Evolutionary conservation across 2,113 vertebrate species (phyloP), one percentile per base, ranked within the genome.

Genomic region (Engystomops pustulosus): DNA sequence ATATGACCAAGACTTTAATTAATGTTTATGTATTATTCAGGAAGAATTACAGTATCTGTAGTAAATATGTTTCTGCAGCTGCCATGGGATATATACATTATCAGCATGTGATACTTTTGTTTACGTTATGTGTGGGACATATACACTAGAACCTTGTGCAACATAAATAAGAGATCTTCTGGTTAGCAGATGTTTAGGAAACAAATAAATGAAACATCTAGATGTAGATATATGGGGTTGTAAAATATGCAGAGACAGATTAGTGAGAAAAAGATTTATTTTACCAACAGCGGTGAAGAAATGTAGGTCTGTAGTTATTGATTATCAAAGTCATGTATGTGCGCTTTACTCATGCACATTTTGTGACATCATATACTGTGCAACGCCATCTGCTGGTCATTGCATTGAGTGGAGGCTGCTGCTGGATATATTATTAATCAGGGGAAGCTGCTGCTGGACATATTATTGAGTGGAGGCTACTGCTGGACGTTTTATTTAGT

Each of bases 11-110:
- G 49, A 41, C n/a, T 38, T 60, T 58, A 78, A 78, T 78, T 78
- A 78, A 78, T 58, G 51, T 60, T 25, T 58, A 78, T 78, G 75
- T 78, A 58, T 78, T 58, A 78, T 78, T 78, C 20, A 78, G 53
- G 49, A 38, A 41, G 51, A 78, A 60, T 41, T 41, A 41, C 38
- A 41, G 38, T 15, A 60, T 17, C 9, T 60, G 25, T 58, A 60
- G 51, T 15, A 58, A 60, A 60, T 34, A 78, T 7, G 51, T 23
- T 41, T 11, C 75, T 38, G n/a, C 10, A 18, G 51, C 0, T 25
- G 51, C 18, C 74, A 55, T 18, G 53, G 53, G 30, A 77, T 77
- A 34, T 18, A 2, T 20, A 2, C 18, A 9, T 51, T 32, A 23
- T 58, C 53, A 58, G 34, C 23, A 78, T 78, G 51, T 78, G 49